These are phyloP conservation scores for Mylabris phalerata DNA, from an alignment of 1,140 invertebrate genomes.

Conservation along the genomic window DNA sequence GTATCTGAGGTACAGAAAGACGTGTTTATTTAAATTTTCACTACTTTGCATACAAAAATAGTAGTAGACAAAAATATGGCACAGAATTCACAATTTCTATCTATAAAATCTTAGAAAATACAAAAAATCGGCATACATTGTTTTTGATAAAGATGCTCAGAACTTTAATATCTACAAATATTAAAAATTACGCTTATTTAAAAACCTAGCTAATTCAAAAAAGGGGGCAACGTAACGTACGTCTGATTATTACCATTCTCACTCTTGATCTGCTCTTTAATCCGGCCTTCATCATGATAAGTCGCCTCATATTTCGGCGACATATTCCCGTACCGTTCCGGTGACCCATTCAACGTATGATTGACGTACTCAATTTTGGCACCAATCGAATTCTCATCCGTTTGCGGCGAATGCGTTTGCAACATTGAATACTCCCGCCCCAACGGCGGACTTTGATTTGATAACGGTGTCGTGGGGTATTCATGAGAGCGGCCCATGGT, in stretches of 20 bases:
- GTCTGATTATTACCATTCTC: slow-evolving; percentile 54
- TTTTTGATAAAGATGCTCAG: no score
- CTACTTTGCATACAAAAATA: no score
- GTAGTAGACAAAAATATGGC: no score
- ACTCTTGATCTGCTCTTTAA: slow-evolving; percentile 58
- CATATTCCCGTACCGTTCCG: slow-evolving; percentile 43
- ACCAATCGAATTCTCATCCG: slow-evolving; percentile 48
- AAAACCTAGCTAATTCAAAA: slow-evolving; percentile 54
- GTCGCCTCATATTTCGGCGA: slow-evolving; percentile 56
- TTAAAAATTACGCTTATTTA: slow-evolving; percentile 36
- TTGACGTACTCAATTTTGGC: slow-evolving; percentile 42
- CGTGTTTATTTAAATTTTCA: no score
- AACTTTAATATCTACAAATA: no score
- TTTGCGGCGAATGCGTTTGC: slow-evolving; percentile 53
- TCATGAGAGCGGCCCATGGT: slow-evolving; percentile 44
- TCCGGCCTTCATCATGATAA: slow-evolving; percentile 44
- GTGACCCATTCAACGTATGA: slow-evolving; percentile 41
- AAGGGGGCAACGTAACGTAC: slow-evolving; percentile 65
- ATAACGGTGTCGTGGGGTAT: slow-evolving; percentile 53
- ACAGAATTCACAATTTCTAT: no score
- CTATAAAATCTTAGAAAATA: no score
- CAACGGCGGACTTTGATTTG: slow-evolving; percentile 49
- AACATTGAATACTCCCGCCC: slow-evolving; percentile 61
- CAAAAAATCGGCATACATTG: no score
- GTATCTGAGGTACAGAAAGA: no score